Evolutionary conservation across 2,888 invertebrate genomes (phyloP).

Genomic region (Noctua janthina): DNA sequence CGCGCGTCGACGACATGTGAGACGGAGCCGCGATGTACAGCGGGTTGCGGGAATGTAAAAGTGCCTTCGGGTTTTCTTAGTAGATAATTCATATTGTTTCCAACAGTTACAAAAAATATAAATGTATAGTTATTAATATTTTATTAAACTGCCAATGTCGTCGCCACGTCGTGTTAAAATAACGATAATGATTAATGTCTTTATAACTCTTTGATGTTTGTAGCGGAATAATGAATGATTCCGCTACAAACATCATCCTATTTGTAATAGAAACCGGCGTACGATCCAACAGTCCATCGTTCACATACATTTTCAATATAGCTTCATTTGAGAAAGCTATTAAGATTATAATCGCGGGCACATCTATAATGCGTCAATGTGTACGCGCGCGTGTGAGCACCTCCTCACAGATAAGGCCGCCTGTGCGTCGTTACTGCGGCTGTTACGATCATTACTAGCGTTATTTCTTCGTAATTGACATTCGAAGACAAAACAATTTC

Average conservation of each 20-base stretch:
- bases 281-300: conserved; percentile 10
- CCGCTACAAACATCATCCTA: background rate
- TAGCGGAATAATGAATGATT: background rate
- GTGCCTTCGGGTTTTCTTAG: background rate
- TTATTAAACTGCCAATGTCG: background rate
- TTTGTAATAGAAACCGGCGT: conserved; percentile 11
- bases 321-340: conserved; percentile 82
- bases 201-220: background rate
- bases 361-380: conserved; percentile 83
- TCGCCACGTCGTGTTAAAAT: background rate
- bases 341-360: conserved; percentile 80
- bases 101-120: background rate
- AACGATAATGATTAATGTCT: background rate
- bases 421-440: conserved; percentile 66
- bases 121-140: background rate
- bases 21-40: background rate
- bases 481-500: conserved; percentile 58
- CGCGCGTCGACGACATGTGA: conserved; percentile 5
- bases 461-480: conserved; percentile 64
- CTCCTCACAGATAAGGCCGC: conserved; percentile 78
- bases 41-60: background rate
- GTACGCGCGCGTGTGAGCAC: conserved; percentile 84
- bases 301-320: conserved; percentile 79
- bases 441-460: conserved; percentile 64
- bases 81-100: conserved; percentile 5